Evolutionary conservation across 2,888 invertebrate species (phyloP), one percentile per base, ranked within the genome.

Genomic region (Orthonevra nobilis): DNA sequence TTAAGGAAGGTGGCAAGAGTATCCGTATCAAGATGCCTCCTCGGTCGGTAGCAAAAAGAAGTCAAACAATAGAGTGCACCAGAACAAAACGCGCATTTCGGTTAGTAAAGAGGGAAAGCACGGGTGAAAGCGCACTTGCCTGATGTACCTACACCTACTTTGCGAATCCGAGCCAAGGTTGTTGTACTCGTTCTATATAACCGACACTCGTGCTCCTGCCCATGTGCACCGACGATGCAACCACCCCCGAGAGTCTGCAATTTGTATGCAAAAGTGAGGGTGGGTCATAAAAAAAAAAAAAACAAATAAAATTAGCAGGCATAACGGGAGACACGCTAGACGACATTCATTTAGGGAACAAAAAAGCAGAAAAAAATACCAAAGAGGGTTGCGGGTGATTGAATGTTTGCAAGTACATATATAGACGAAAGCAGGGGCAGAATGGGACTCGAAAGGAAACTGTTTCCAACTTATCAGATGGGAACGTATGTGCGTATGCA

Each of bases 151-250:
- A 44, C 72, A 66, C 79, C 79, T 79, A 79, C 61, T 79, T 79
- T 72, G 66, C 72, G 72, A 79, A 79, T 72, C 72, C 79, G 32
- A 79, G 79, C 79, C 79, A 79, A 79, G 79, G 79, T 79, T 79
- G 72, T 79, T 79, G 79, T 79, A 66, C 72, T 72, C 79, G 79
- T 79, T 79, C 79, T 79, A 79, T 72, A 79, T 79, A 79, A 66
- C 23, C 61, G 48, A 70, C 66, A 64, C 66, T 70, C 54, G 68
- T n/a, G n/a, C n/a, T n/a, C n/a, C 54, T 42, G 20, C 15, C 54
- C 54, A 15, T 61, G 19, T n/a, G 20, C 44, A 12, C 46, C 14
- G 38, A n/a, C n/a, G n/a, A 7, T 46, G 40, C 15, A 17, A 32
- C 44, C 15, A 36, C n/a, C n/a, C n/a, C n/a, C n/a, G n/a, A n/a